phyloP scores from a whole-genome alignment of 2,888 invertebrate genomes.

The Cerastis rubricosa region DNA sequence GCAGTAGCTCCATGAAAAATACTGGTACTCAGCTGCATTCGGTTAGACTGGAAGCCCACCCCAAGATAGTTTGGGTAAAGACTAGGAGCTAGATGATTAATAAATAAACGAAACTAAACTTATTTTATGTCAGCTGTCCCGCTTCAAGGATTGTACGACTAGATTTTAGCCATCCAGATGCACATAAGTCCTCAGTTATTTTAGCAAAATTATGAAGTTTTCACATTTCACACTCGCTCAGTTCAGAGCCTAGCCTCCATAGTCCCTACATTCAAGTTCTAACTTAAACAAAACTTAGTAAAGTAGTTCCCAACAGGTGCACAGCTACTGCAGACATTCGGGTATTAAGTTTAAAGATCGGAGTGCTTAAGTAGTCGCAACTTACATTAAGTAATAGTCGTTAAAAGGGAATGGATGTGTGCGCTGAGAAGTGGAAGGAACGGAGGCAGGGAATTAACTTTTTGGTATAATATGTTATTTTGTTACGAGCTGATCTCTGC shows the following conservation, averaged over 20 bases:
- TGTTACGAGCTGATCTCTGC: no score
- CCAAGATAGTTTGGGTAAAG: no score
- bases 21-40: no score
- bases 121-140: no score
- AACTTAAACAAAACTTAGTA: slow-evolving; percentile 39
- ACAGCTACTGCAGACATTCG: slow-evolving; percentile 26
- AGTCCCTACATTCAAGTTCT: slow-evolving; percentile 16
- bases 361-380: slow-evolving; percentile 25
- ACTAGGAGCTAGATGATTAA: no score
- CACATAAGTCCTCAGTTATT: background rate
- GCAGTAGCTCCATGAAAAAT: no score
- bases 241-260: background rate
- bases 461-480: no score
- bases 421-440: background rate
- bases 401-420: background rate
- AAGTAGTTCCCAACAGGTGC: slow-evolving; percentile 46
- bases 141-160: background rate
- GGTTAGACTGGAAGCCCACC: no score
- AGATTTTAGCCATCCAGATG: background rate
- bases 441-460: background rate
- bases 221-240: background rate
- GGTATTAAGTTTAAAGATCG: slow-evolving; percentile 50
- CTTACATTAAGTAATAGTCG: slow-evolving; percentile 27
- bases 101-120: no score
- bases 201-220: background rate